Percentiles rank a stretch among this genome's conserved stretches.
Evolutionary conservation across 2,797 vertebrate genomes (phyloP).

Genomic region (Heteromormyrus szaboi): DNA sequence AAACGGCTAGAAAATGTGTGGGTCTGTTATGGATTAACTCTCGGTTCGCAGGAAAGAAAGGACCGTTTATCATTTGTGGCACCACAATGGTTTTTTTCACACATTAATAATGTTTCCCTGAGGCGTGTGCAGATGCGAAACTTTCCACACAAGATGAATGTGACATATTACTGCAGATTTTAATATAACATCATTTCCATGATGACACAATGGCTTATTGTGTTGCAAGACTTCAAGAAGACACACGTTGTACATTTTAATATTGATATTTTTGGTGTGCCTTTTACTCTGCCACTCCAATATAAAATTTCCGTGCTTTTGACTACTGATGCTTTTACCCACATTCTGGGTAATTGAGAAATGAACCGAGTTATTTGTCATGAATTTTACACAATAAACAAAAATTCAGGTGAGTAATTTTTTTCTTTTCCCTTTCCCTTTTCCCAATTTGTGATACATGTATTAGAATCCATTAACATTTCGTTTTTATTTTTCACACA

Average conservation of each 20-base stretch:
- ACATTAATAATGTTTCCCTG: neutral
- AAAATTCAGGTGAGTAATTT: neutral
- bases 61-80: neutral
- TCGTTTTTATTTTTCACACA: neutral
- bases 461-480: neutral
- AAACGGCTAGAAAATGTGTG: neutral
- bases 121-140: neutral
- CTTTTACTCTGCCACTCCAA: neutral
- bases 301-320: neutral
- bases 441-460: neutral
- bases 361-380: neutral
- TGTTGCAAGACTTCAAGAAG: neutral
- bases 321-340: neutral
- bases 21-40: neutral
- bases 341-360: neutral
- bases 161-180: neutral
- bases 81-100: neutral
- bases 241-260: neutral
- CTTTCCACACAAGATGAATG: neutral
- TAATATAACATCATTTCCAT: neutral
- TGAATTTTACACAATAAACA: neutral
- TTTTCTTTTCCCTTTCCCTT: neutral
- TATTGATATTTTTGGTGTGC: neutral
- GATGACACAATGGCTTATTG: neutral
- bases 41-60: neutral